phyloP scores from a whole-genome alignment of 1,140 invertebrate species.

The Aphelinus atriplicis region DNA sequence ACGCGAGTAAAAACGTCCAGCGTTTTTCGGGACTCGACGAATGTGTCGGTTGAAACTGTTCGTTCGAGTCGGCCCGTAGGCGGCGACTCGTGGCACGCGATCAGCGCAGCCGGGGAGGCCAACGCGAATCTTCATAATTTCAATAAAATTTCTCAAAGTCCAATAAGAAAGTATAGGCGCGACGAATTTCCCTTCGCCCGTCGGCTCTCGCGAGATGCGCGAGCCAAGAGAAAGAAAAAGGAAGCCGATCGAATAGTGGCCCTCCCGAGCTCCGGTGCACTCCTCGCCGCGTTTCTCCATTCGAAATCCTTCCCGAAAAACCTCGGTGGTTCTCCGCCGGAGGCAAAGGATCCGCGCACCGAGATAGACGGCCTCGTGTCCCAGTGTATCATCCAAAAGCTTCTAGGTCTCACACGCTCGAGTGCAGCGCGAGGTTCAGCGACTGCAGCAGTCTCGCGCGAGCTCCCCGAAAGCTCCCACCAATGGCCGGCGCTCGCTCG shows the following conservation, averaged over 20 bases:
- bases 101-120: no score
- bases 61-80: no score
- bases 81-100: no score
- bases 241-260: not conserved
- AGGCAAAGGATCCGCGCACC: not conserved
- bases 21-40: slow-evolving; percentile 25
- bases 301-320: no score
- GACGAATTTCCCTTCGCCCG: no score
- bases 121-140: slow-evolving; percentile 14
- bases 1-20: slow-evolving; percentile 33
- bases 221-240: not conserved
- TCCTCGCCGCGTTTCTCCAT: not conserved
- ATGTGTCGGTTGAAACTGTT: no score
- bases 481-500: not conserved
- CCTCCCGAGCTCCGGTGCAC: not conserved
- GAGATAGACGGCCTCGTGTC: not conserved
- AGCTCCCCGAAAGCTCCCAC: slow-evolving; percentile 38
- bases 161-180: slow-evolving; percentile 15
- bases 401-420: slow-evolving; percentile 27
- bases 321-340: no score
- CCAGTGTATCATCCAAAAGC: slow-evolving; percentile 24
- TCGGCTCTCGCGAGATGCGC: not conserved
- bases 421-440: not conserved
- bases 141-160: slow-evolving; percentile 11
- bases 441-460: not conserved